A percentile compares a stretch with the other conserved stretches of the same genome.
Conservation (phyloP, 2,888 invertebrate genomes). For the Trichopoda pennipes region DNA sequence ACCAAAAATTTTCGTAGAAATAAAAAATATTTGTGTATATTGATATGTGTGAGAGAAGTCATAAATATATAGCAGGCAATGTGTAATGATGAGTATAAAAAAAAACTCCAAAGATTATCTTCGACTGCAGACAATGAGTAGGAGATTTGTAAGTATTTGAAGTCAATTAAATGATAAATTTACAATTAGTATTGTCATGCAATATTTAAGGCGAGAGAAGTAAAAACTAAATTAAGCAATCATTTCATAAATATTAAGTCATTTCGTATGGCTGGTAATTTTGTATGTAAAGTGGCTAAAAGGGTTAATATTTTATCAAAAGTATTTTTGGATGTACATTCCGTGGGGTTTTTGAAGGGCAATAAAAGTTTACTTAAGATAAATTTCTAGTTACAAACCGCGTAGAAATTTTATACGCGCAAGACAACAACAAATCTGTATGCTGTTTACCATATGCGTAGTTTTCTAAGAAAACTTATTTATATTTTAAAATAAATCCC, state of each 20-base stretch:
- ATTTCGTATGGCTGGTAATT: no score
- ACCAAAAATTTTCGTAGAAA: conserved; percentile 42
- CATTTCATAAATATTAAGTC: background rate
- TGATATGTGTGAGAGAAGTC: conserved; percentile 7
- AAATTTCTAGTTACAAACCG: no score
- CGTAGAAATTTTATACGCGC: no score
- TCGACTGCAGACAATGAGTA: conserved; percentile 46
- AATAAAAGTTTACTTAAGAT: no score
- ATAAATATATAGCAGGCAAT: conserved; percentile 49
- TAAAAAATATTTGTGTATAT: background rate
- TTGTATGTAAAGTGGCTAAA: no score
- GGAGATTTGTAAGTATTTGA: conserved; percentile 51
- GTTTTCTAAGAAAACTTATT: no score
- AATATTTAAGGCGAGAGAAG: conserved; percentile 12
- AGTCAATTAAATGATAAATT: conserved; percentile 65
- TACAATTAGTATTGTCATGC: conserved; percentile 48
- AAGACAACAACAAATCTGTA: no score
- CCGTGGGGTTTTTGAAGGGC: no score
- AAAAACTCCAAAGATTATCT: conserved; percentile 54
- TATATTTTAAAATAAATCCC: no score
- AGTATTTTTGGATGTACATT: no score
- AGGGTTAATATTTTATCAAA: no score
- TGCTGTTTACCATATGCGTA: no score
- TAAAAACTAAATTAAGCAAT: conserved; percentile 21
- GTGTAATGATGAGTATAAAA: conserved; percentile 28